Evolutionary conservation across 1,140 invertebrate species (phyloP).

Genomic region (Tribolium madens): DNA sequence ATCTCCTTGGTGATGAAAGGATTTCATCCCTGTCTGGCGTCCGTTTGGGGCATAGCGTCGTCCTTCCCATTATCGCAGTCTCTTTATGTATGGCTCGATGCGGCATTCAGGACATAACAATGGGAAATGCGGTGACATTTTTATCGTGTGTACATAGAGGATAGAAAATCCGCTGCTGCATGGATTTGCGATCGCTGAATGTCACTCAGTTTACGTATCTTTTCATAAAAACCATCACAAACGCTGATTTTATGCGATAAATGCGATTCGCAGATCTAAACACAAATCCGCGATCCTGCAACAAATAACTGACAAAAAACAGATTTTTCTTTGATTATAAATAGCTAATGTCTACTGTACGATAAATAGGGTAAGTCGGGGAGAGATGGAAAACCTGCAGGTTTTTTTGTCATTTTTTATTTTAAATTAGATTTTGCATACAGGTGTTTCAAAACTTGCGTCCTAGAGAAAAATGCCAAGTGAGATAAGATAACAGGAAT

Average conservation of each 20-base stretch:
- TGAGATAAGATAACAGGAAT: no score
- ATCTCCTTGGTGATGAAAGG: conserved; percentile 63
- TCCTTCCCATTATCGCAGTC: conserved; percentile 58
- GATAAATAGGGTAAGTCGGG: no score
- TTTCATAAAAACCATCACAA: conserved; percentile 10
- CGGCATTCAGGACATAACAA: conserved; percentile 59
- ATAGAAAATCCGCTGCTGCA: conserved; percentile 56
- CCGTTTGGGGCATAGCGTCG: conserved; percentile 42
- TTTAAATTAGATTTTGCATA: no score
- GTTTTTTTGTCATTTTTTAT: no score
- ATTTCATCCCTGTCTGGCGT: conserved; percentile 53
- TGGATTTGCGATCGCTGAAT: conserved; percentile 55
- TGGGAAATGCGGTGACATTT: conserved; percentile 60
- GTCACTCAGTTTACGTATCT: conserved; percentile 46
- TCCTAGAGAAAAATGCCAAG: no score
- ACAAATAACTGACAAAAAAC: no score
- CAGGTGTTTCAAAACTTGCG: no score
- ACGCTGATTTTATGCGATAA: conserved; percentile 10
- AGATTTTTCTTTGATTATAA: no score
- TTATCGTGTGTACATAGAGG: conserved; percentile 60
- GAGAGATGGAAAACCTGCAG: no score
- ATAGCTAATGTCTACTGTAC: no score
- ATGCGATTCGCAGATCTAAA: neutral
- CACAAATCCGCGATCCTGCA: neutral
- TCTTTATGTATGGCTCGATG: conserved; percentile 59